Evolutionary conservation across 2,113 vertebrate species (phyloP), one percentile per base, ranked within the genome.

Genomic region (Passer montanus): DNA sequence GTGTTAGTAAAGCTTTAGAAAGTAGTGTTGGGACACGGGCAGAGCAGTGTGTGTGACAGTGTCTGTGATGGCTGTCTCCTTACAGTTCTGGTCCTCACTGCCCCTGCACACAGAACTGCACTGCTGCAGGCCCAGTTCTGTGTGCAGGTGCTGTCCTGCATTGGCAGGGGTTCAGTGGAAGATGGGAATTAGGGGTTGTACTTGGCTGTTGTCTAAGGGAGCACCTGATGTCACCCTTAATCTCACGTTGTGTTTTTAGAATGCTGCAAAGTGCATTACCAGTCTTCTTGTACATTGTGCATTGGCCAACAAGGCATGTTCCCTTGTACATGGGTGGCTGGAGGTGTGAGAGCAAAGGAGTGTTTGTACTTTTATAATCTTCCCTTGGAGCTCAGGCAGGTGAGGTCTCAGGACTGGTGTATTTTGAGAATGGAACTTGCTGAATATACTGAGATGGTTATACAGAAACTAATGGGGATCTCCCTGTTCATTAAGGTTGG

Each of bases 201-300:
- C 23, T 7, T 52, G 13, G 50, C 13, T 49, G 15, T 69, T 80
- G 43, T 1, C 14, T 33, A 33, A 31, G 67, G 72, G 33, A 64
- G 30, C 9, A 3, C 16, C 31, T 12, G 11, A 21, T 23, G 8
- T 41, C 68, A 44, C 28, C 0, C 0, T 28, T 20, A 4, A 22
- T 13, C 8, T 68, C 13, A 3, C 8, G 1, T 11, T 49, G 17
- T 44, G 46, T 37, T 81, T 55, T 44, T 33, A 44, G 53, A 89
- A 19, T 1, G 4, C 52, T 49, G 43, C 15, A 26, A 27, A 5
- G 37, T 28, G 46, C 14, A 6, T 49, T 78, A 41, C 0, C 69
- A 26, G 1, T 28, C 16, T 5, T 41, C 43, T 15, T 24, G 26
- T 67, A 8, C 46, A 30, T 5, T 60, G 18, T 52, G n/a, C 50